Evolutionary conservation across 2,797 vertebrate genomes (phyloP), one percentile per base, ranked within the genome.

Genomic region (Tauraco hartlaubi): DNA sequence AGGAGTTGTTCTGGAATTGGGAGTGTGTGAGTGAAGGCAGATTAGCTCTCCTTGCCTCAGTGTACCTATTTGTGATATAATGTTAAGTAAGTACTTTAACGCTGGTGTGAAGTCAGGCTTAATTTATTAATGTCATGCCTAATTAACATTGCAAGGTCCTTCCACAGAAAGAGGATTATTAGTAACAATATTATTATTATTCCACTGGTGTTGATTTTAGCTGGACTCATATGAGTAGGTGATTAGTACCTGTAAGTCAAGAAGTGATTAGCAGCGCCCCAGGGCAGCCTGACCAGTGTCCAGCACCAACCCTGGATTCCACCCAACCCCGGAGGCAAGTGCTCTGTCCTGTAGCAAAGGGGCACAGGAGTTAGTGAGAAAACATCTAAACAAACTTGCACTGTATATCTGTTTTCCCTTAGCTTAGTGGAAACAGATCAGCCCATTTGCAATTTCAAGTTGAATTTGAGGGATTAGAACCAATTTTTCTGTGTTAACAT

Each of bases 31-130:
- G 64, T 51, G 84, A n/a, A 48, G 88, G 84, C 4, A n/a, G 78
- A 72, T 88, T 64, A 88, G 26, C 73, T 88, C 82, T 48, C 85
- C 76, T 61, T 92, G 92, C 96, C 95, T 95, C 92, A 61, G 73
- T 73, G 73, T 96, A 74, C 92, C 85, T 49, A 13, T 63, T 80
- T 79, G 85, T 48, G 73, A 35, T 43, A 15, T 3, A 48, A 28
- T 4, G 29, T 9, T 35, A 21, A 28, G 64, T 15, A 28, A 88
- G 63, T 3, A 73, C 75, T 52, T 48, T 11, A 66, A 68, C 23
- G 58, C 75, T 54, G 58, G 4, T 33, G 56, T 46, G 85, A 83
- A 77, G 54, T 52, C 75, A 76, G 92, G 69, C 16, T 92, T 76
- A 26, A 79, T 95, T 95, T 88, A 69, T 94, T 84, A 81, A 37